phyloP scores from a whole-genome alignment of 2,888 invertebrate genomes.

The Masnerella sp. region DNA sequence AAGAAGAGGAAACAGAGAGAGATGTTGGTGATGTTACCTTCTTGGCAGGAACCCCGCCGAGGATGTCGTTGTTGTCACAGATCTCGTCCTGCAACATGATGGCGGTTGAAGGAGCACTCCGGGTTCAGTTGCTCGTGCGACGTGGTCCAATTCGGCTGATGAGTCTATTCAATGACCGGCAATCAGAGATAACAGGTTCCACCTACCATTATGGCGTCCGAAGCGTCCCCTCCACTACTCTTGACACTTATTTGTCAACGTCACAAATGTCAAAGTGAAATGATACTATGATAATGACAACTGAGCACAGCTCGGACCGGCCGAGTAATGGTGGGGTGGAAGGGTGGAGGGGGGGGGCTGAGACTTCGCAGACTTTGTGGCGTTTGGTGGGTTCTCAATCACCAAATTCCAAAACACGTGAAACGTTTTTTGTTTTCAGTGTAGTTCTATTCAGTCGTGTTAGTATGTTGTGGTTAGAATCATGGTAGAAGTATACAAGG shows the following conservation, averaged over 20 bases:
- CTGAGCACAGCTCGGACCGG: constrained; percentile 19
- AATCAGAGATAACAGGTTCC: constrained; percentile 74
- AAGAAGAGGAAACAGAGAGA: not conserved
- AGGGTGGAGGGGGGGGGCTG: constrained; percentile 83
- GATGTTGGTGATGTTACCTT: constrained; percentile 70
- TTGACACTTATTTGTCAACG: constrained; percentile 21
- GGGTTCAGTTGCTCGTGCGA: too few relatives aligned
- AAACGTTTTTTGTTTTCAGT: too few relatives aligned
- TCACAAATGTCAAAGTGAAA: constrained; percentile 16
- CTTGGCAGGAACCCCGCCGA: constrained; percentile 72
- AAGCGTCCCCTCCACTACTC: constrained; percentile 64
- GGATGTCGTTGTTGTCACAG: constrained; percentile 74
- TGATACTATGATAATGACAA: not conserved
- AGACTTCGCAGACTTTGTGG: too few relatives aligned
- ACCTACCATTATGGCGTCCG: constrained; percentile 78
- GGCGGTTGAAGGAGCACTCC: not conserved
- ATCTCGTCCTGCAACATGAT: constrained; percentile 77
- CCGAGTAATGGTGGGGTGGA: constrained; percentile 80
- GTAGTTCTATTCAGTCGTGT: too few relatives aligned
- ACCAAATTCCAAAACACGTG: too few relatives aligned
- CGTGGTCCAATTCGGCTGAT: constrained; percentile 25
- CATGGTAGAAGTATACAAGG: too few relatives aligned
- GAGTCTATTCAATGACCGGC: constrained; percentile 65
- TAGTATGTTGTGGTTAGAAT: too few relatives aligned
- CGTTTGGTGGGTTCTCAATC: too few relatives aligned